Evolutionary conservation across 2,888 invertebrate genomes (phyloP).

Genomic region (Griposia aprilina): DNA sequence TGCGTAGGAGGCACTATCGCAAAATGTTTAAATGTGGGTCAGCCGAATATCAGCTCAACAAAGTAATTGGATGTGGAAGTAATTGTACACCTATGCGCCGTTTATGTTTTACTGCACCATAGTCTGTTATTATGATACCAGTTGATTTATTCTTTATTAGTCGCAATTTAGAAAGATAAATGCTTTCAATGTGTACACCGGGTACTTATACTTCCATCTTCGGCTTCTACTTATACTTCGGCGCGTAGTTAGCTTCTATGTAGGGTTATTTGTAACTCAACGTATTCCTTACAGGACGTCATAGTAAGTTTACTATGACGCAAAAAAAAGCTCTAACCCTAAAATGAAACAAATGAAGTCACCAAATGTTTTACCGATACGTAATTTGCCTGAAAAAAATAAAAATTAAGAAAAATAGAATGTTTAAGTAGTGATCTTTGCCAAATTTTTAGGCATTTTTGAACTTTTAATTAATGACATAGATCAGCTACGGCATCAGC

Average conservation of each 20-base stretch:
- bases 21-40: constrained; percentile 83
- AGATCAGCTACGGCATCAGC: no score
- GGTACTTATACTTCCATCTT: constrained; percentile 37
- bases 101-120: constrained; percentile 80
- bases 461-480: no score
- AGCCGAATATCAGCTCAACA: constrained; percentile 80
- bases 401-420: no score
- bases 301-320: no score
- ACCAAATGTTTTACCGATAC: no score
- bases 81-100: constrained; percentile 83
- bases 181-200: constrained; percentile 70
- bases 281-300: no score
- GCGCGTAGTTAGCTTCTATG: constrained; percentile 32
- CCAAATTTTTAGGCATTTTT: no score
- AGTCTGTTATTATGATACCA: constrained; percentile 82
- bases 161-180: constrained; percentile 82
- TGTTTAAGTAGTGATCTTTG: no score
- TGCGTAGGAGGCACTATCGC: constrained; percentile 83
- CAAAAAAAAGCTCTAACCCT: no score
- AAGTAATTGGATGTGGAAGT: constrained; percentile 82
- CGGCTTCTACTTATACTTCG: not conserved
- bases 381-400: no score
- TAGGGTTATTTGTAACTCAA: no score
- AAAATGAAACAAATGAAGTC: no score
- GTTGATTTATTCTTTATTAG: constrained; percentile 85